Evolutionary conservation across 2,797 vertebrate species (phyloP).

Genomic region (Pangasius mekongensis): DNA sequence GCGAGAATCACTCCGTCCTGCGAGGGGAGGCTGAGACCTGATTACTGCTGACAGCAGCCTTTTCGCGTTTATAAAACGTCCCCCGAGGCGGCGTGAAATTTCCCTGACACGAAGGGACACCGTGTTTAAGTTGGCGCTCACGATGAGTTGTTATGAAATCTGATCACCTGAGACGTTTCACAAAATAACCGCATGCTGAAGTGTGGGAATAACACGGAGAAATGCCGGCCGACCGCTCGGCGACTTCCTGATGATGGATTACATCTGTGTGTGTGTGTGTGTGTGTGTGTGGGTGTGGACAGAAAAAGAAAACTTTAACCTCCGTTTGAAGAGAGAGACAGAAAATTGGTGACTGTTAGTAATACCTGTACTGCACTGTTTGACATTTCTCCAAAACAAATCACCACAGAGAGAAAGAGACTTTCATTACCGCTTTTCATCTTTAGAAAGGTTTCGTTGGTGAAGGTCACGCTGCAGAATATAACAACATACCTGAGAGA

Average conservation of each 20-base stretch:
- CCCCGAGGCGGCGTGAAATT: background rate
- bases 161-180: constrained; percentile 3
- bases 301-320: background rate
- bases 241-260: constrained; percentile 14
- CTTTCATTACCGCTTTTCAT: background rate
- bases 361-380: background rate
- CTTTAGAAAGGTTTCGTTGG: background rate
- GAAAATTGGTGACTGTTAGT: background rate
- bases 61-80: background rate
- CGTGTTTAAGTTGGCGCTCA: constrained; percentile 5
- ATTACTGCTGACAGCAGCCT: background rate
- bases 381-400: constrained; percentile 6
- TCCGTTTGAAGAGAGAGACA: background rate
- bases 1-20: background rate
- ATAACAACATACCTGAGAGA: background rate
- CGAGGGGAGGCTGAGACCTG: background rate
- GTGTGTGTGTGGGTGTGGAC: background rate
- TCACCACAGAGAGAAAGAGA: background rate
- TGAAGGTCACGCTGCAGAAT: background rate
- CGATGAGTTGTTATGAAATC: constrained; percentile 7
- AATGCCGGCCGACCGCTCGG: background rate
- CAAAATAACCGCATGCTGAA: background rate
- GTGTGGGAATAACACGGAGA: no score
- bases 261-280: constrained; percentile 1
- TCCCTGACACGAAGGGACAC: background rate